phyloP scores from a whole-genome alignment of 92 coral and sea anemone genomes.

The Plumapathes pennacea region DNA sequence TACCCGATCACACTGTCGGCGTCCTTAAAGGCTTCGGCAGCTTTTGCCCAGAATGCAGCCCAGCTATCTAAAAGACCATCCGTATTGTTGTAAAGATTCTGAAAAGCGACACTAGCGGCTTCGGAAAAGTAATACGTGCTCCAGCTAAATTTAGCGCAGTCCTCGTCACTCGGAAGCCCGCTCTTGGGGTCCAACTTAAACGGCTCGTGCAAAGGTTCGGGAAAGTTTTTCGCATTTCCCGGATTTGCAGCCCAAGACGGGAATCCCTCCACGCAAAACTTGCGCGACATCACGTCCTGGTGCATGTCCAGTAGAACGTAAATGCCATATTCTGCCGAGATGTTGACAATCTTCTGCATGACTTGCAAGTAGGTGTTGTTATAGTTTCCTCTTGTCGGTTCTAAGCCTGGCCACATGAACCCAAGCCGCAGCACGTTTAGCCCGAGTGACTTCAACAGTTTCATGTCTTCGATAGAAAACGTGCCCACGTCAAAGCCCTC shows the following conservation, averaged over 20 bases:
- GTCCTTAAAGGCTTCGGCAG: conserved; percentile 74
- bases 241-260: conserved; percentile 94
- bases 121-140: conserved; percentile 76
- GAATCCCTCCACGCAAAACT: conserved; percentile 94
- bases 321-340: conserved; percentile 84
- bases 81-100: conserved; percentile 83
- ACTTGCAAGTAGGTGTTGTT: conserved; percentile 81
- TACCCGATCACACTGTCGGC: conserved; percentile 85
- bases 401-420: conserved; percentile 96
- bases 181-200: conserved; percentile 76
- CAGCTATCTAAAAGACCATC: conserved; percentile 86
- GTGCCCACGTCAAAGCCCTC: conserved; percentile 78
- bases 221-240: conserved; percentile 74
- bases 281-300: conserved; percentile 91
- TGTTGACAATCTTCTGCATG: conserved; percentile 70
- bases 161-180: conserved; percentile 72
- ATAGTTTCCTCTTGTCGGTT: conserved; percentile 75
- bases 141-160: conserved; percentile 87
- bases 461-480: conserved; percentile 93
- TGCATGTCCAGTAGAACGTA: conserved; percentile 92
- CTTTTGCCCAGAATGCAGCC: conserved; percentile 92
- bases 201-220: conserved; percentile 86
- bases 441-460: conserved; percentile 85
- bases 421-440: conserved; percentile 90
- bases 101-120: conserved; percentile 92